These are phyloP conservation scores for Orthosia cruda DNA, from an alignment of 2,888 invertebrate genomes.

Conservation along the genomic window DNA sequence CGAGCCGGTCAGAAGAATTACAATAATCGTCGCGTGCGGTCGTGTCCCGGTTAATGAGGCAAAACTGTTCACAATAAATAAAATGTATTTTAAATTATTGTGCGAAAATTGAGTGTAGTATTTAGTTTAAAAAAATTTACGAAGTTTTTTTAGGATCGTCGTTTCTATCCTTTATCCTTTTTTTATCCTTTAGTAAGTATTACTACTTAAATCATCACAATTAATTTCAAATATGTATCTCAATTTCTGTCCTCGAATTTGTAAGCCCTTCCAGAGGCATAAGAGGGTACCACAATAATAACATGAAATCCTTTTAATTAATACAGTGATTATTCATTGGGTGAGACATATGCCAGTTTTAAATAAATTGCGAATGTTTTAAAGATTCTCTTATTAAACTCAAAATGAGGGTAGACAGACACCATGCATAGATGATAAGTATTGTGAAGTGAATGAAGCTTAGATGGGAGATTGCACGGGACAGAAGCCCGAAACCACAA, in stretches of 20 bases:
- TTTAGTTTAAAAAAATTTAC: not conserved
- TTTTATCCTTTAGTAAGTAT: not conserved
- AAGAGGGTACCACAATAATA: slow-evolving; percentile 9
- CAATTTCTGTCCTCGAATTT: not conserved
- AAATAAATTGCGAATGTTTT: slow-evolving; percentile 6
- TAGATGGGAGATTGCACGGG: slow-evolving; percentile 6
- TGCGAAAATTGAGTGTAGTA: slow-evolving; percentile 11
- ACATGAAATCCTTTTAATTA: slow-evolving; percentile 28
- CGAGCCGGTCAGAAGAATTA: slow-evolving; percentile 67
- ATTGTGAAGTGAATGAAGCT: not conserved
- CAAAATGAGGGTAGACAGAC: slow-evolving; percentile 5
- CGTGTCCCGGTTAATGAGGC: slow-evolving; percentile 67
- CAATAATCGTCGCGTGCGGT: slow-evolving; percentile 66
- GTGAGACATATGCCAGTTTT: slow-evolving; percentile 5
- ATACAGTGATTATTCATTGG: slow-evolving; percentile 2
- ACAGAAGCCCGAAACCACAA: slow-evolving; percentile 15
- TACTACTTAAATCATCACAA: not conserved
- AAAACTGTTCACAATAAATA: slow-evolving; percentile 52
- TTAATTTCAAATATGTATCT: not conserved
- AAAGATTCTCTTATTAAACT: not conserved
- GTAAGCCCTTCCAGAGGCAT: not conserved
- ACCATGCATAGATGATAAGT: not conserved
- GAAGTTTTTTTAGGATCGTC: not conserved
- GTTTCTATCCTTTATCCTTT: not conserved
- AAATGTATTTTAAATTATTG: slow-evolving; percentile 34